These are phyloP conservation scores for Ceratina calcarata DNA, from an alignment of 1,140 invertebrate species.

Conservation along the genomic window DNA sequence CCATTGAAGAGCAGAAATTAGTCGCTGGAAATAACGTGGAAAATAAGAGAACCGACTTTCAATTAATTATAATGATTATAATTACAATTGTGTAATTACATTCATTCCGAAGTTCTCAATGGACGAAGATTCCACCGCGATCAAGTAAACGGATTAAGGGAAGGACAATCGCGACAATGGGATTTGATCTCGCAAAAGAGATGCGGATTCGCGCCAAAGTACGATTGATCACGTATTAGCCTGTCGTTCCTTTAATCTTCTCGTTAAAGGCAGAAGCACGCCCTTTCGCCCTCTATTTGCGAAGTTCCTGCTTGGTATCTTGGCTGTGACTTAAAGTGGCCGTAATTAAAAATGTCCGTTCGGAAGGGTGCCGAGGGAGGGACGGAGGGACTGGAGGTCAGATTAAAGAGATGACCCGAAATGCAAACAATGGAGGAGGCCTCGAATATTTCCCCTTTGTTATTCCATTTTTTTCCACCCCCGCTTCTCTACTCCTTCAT, in stretches of 20 bases:
- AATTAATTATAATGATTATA: no score
- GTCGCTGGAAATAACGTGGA: no score
- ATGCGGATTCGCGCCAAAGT: not conserved
- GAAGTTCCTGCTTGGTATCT: conserved; percentile 15
- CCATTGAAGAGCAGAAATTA: no score
- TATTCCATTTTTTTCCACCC: not conserved
- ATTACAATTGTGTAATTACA: no score
- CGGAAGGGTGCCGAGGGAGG: not conserved
- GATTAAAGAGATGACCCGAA: conserved; percentile 42
- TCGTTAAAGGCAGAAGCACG: conserved; percentile 23
- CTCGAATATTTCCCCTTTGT: conserved; percentile 23
- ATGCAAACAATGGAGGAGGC: conserved; percentile 14
- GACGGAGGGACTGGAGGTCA: conserved; percentile 4
- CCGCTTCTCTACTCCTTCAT: not conserved
- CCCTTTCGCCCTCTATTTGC: conserved; percentile 5
- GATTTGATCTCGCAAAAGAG: not conserved
- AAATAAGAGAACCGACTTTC: no score
- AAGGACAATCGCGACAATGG: not conserved
- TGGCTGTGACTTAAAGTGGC: conserved; percentile 42
- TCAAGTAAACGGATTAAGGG: not conserved
- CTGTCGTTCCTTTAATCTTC: conserved; percentile 38
- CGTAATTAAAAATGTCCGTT: conserved; percentile 50
- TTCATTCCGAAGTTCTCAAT: not conserved
- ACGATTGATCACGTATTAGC: conserved; percentile 29
- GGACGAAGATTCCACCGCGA: not conserved